Evolutionary conservation across 2,797 vertebrate genomes (phyloP).

Genomic region (Scleropages formosus): DNA sequence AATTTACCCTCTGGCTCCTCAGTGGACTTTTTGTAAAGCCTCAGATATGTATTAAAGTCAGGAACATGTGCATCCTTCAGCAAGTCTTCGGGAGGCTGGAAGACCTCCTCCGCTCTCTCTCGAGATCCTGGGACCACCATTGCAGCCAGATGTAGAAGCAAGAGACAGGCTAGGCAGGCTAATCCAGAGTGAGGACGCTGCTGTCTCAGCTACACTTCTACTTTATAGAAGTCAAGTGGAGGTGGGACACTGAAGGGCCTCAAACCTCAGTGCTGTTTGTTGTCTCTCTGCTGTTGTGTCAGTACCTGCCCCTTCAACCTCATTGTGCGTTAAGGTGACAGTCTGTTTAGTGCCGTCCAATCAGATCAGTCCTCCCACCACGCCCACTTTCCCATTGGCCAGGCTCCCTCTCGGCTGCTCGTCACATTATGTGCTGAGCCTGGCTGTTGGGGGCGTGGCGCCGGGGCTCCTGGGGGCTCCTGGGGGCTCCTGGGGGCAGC

Average conservation of each 20-base stretch:
- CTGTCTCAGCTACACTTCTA: conserved; percentile 40
- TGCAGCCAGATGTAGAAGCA: conserved; percentile 40
- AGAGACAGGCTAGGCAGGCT: conserved; percentile 42
- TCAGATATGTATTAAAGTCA: conserved; percentile 68
- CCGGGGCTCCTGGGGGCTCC: no score
- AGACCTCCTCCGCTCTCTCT: conserved; percentile 57
- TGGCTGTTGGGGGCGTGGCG: conserved; percentile 34
- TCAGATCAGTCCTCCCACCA: conserved; percentile 49
- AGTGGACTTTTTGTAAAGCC: conserved; percentile 70
- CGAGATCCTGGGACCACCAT: conserved; percentile 68
- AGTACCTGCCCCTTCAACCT: conserved; percentile 58
- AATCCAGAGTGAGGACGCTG: conserved; percentile 50
- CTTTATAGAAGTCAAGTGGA: conserved; percentile 33
- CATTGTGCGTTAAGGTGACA: conserved; percentile 44
- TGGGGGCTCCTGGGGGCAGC: no score
- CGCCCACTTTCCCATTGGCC: conserved; percentile 75
- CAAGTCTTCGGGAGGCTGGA: conserved; percentile 60
- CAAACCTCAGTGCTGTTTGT: conserved; percentile 44
- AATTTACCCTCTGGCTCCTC: conserved; percentile 76
- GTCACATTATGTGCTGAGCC: conserved; percentile 54
- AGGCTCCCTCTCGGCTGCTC: conserved; percentile 55
- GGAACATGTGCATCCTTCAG: conserved; percentile 70
- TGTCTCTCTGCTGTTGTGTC: conserved; percentile 27
- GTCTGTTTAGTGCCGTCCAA: conserved; percentile 64
- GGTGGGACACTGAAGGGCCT: conserved; percentile 48